Evolutionary conservation across 1,140 invertebrate species (phyloP).

Genomic region (Drosophila trapezifrons): DNA sequence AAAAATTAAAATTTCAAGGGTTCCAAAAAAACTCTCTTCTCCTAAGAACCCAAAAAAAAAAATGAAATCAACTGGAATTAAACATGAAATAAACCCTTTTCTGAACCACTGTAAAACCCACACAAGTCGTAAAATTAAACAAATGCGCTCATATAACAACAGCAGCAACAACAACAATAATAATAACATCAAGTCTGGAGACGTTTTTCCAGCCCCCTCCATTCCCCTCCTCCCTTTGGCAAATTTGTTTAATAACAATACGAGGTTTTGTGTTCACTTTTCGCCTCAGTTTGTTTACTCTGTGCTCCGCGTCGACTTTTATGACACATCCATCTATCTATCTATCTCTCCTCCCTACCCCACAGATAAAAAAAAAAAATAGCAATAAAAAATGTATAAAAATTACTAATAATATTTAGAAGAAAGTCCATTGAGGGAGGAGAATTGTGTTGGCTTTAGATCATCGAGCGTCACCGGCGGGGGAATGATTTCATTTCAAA

Average conservation of each 20-base stretch:
- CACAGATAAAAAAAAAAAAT: conserved; percentile 7
- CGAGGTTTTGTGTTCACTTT: conserved; percentile 18
- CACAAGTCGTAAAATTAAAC: conserved; percentile 39
- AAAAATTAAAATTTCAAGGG: too few relatives aligned
- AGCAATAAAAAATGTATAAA: background rate
- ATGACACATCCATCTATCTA: conserved; percentile 32
- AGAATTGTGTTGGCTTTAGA: conserved; percentile 30
- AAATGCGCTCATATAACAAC: conserved; percentile 27
- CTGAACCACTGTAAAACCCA: background rate
- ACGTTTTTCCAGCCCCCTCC: background rate
- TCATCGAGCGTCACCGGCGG: conserved; percentile 10
- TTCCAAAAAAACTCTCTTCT: too few relatives aligned
- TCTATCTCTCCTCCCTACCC: background rate
- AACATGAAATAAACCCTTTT: background rate
- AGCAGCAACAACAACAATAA: conserved; percentile 10
- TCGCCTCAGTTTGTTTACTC: conserved; percentile 30
- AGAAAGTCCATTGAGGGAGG: conserved; percentile 20
- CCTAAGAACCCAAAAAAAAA: too few relatives aligned
- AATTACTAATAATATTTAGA: conserved; percentile 15
- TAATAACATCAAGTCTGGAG: conserved; percentile 25
- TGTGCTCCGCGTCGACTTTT: conserved; percentile 24
- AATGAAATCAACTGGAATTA: too few relatives aligned
- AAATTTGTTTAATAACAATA: conserved; percentile 53
- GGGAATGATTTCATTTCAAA: conserved; percentile 23
- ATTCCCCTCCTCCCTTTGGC: background rate